Conservation (phyloP, 2,113 vertebrate species). For the Gorsachius goisagi region DNA sequence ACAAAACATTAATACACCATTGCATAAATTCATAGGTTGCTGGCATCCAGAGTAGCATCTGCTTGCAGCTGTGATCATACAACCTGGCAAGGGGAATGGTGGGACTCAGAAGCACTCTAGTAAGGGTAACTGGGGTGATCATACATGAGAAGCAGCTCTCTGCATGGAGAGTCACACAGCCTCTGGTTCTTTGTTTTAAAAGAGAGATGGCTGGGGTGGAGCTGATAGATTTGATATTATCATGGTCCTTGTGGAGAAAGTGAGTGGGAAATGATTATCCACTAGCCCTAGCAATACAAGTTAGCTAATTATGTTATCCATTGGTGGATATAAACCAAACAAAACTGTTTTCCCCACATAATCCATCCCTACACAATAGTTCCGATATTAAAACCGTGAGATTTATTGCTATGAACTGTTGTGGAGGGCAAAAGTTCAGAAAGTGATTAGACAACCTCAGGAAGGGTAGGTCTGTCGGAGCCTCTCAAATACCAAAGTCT, state of each 20-base stretch:
- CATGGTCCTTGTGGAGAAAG: neutral
- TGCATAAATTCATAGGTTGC: neutral
- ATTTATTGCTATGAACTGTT: neutral
- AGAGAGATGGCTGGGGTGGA: neutral
- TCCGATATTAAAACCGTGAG: neutral
- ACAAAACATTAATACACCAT: neutral
- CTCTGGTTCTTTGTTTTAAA: neutral
- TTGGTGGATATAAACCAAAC: neutral
- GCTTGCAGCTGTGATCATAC: neutral
- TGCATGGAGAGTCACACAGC: neutral
- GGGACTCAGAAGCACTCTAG: neutral
- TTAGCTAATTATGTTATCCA: neutral
- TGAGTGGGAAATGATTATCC: neutral
- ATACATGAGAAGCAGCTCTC: neutral
- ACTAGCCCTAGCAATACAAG: neutral
- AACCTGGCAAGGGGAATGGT: rapidly evolving
- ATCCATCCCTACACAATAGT: neutral
- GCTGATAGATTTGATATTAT: neutral
- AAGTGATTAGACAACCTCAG: neutral
- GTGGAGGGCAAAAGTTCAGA: conserved; percentile 6
- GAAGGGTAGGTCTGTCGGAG: conserved; percentile 3
- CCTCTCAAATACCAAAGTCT: neutral
- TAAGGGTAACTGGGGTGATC: neutral
- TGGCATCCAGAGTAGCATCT: neutral
- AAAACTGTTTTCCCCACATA: neutral